Base-by-base conservation (phyloP, 2,113 vertebrate genomes). In the Bagarius yarrelli region DNA sequence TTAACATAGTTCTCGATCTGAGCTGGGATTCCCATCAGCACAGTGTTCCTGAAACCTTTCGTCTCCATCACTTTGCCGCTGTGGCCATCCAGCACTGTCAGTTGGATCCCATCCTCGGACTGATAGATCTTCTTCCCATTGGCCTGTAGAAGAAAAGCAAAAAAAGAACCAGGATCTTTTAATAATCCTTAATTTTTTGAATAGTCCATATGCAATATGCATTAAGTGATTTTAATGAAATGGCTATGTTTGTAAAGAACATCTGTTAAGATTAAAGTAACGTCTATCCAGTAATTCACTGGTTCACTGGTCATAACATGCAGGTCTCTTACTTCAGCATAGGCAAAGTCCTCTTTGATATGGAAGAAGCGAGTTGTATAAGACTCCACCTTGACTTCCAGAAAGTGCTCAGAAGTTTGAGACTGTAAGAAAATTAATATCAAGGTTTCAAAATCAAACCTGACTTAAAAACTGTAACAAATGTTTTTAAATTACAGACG, bases 341-440 rank as follows among this genome's bases (percentile, higher is more conserved):
- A 97, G 3, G 96, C 93, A 47, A 94, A 94, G 86, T 98, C 95
- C n/a, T 95, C 95, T 82, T 91, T 94, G 27, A 98, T 94, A 89
- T 98, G 96, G 89, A 95, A 96, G 87, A 94, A 96, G 55, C 94
- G 95, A 27, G 94, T 95, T 79, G 90, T 94, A 27, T 93, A 96
- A 0, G 96, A 95, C 83, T 98, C 95, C 88, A 98, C 86, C 83
- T 94, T 95, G 67, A 98, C 90, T 88, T 99, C 96, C 27, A 97
- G 85, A 84, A 99, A 95, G 87, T 92, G 96, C 73, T 97, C 96
- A 32, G 92, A 85, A 12, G 91, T 91, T 59, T 88, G 91, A 95
- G 98, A 85, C 53, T 89, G 67, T n/a, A n/a, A 15, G 57, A 56
- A 55, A 12, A 44, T 3, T 21, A n/a, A 30, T 27, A 53, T 14